phyloP scores from a whole-genome alignment of 2,113 vertebrate genomes.

The Corapipo altera region DNA sequence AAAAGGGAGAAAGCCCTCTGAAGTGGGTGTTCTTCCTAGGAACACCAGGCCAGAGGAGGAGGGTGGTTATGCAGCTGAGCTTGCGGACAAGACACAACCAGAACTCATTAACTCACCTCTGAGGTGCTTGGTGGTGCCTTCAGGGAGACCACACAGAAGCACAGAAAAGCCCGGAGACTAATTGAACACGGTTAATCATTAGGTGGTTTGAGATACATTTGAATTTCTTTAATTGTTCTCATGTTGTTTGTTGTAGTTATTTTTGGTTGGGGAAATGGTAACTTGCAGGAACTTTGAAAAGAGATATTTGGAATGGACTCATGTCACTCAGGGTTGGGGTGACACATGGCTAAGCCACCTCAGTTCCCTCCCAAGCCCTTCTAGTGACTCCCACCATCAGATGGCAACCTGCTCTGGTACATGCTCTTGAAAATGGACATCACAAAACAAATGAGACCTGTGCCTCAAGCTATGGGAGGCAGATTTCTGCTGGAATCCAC shows the following conservation, averaged over 20 bases:
- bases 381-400: not conserved
- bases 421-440: not conserved
- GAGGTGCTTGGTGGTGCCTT: not conserved
- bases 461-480: not conserved
- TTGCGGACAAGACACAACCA: conserved; percentile 3
- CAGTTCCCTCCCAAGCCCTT: accelerated
- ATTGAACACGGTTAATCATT: conserved; percentile 2
- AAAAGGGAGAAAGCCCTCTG: not conserved
- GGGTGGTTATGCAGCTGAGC: not conserved
- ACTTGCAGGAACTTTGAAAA: not conserved
- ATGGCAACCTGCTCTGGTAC: not conserved
- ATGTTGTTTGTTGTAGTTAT: not conserved
- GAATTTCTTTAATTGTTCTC: conserved; percentile 8
- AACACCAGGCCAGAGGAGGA: not conserved
- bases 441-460: not conserved
- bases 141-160: conserved; percentile 54
- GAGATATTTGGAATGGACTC: not conserved
- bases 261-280: not conserved
- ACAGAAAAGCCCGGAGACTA: not conserved
- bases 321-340: not conserved
- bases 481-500: not conserved
- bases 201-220: not conserved
- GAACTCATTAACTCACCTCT: not conserved
- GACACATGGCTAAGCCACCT: not conserved
- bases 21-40: not conserved